Evolutionary conservation across 2,888 invertebrate genomes (phyloP), one percentile per base, ranked within the genome.

Genomic region (Pyralis farinalis): DNA sequence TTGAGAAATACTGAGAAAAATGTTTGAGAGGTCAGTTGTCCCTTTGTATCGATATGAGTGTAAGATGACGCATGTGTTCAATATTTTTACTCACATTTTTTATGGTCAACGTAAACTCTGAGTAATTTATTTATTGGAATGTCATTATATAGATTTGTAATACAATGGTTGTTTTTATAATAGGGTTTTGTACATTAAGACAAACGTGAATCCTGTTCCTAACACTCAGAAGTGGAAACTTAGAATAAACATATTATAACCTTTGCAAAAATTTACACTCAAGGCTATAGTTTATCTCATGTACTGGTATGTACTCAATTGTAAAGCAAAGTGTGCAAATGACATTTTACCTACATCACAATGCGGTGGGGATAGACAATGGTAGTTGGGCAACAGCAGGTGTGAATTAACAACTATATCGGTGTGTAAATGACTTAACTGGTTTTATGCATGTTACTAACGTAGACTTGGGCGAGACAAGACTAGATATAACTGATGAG

Each of bases 341-440:
- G 25, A 5, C 25, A 25, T 25, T 25, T 25, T 4, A 21, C n/a
- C n/a, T n/a, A 7, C 25, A 7, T 25, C 7, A 25, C 25, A 25
- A 25, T 25, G 25, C n/a, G 7, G 25, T 25, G 7, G 25, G 25
- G 3, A 25, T 7, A 39, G 28, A 39, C 39, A 39, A 39, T 39
- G 8, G 29, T 9, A 3, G 39, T 39, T 39, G 39, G n/a, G 39
- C 16, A 39, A 39, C 10, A 32, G 9, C 7, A 31, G 39, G 39
- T 33, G 39, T 27, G 12, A 12, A 27, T 22, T 25, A 16, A 39
- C 39, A 16, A 39, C 39, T 39, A 28, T 39, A 39, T 39, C 12
- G 12, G 12, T 7, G 12, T 31, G 31, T 29, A 2, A 7, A 1
- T 6, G 25, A 7, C 25, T 25, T 8, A 25, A 25, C 25, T 8